Base-by-base conservation (phyloP, 2,888 invertebrate species). In the Idaea biselata region DNA sequence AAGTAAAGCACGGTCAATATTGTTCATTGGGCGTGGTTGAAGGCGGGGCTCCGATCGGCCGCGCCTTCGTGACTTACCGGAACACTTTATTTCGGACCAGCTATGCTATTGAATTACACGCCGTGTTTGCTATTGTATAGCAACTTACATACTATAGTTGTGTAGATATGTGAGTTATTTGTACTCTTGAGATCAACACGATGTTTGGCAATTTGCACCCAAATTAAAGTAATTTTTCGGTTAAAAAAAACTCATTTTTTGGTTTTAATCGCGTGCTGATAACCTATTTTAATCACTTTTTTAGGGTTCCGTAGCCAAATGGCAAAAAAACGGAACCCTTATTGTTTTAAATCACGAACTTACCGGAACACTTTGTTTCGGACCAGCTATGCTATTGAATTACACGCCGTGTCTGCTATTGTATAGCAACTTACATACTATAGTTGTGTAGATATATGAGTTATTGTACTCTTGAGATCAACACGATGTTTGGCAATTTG, bases 31-130 rank as follows among this genome's bases (percentile, higher is more conserved):
- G 88, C 84, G 87, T 81, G 77, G 82, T 72, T 67, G 63, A 72
- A 73, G 90, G 90, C 88, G 89, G 84, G 86, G 88, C 81, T 70
- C 76, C 61, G 11, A 6, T 60, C 63, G 83, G 61, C 72, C 88
- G 16, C 74, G 84, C 89, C 90, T 73, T 76, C 77, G 91, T 91
- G 91, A 87, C 71, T 81, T 91, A 91, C 89, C 84, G 90, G 79
- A 76, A 67, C 75, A 74, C 80, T 17, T 87, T 87, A 84, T 73
- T 77, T 76, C 64, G 63, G 68, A 73, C 70, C 63, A 25, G 25
- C 25, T 25, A 25, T 67, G 66, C 17, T 60, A 67, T 68, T 63
- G 62, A 66, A 65, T 68, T 67, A 70, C 64, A 63, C 32, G 32
- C 53, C 56, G 55, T 67, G 60, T 64, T 70, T 70, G 62, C 68